Conservation (phyloP, 2,888 invertebrate species). For the Electrophaes corylata region DNA sequence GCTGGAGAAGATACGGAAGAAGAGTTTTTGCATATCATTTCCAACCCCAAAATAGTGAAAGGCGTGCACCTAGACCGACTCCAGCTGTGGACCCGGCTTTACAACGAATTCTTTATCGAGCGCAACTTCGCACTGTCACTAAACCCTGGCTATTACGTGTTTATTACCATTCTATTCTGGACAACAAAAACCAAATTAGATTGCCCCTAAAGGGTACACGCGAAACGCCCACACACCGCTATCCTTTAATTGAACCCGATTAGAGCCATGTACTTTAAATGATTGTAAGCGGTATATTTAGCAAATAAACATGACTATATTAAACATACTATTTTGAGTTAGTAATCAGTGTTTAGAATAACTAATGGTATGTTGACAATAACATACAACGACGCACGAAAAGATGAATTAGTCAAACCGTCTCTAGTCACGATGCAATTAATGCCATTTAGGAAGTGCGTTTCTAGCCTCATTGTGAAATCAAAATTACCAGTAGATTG, state of each 20-base stretch:
- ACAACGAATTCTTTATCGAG: conserved; percentile 63
- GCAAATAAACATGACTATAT: conserved; percentile 32
- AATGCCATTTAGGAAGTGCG: not conserved
- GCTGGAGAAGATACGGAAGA: conserved; percentile 47
- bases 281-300: conserved; percentile 46
- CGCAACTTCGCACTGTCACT: conserved; percentile 37
- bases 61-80: conserved; percentile 60
- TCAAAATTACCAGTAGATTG: not conserved
- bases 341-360: conserved; percentile 30
- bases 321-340: conserved; percentile 24
- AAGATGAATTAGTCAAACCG: conserved; percentile 4
- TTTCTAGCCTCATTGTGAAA: not conserved
- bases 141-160: conserved; percentile 14
- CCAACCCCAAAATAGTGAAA: conserved; percentile 31
- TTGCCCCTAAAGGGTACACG: conserved; percentile 33
- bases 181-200: conserved; percentile 33
- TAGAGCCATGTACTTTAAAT: conserved; percentile 49
- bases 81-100: conserved; percentile 62
- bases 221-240: conserved; percentile 28
- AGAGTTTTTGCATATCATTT: conserved; percentile 57
- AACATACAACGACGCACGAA: conserved; percentile 7
- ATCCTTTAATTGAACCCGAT: conserved; percentile 36
- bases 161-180: conserved; percentile 39
- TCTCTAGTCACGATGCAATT: conserved; percentile 1
- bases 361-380: conserved; percentile 24